These are phyloP conservation scores for Labrus mixtus DNA, from an alignment of 2,113 vertebrate species.

Conservation along the genomic window DNA sequence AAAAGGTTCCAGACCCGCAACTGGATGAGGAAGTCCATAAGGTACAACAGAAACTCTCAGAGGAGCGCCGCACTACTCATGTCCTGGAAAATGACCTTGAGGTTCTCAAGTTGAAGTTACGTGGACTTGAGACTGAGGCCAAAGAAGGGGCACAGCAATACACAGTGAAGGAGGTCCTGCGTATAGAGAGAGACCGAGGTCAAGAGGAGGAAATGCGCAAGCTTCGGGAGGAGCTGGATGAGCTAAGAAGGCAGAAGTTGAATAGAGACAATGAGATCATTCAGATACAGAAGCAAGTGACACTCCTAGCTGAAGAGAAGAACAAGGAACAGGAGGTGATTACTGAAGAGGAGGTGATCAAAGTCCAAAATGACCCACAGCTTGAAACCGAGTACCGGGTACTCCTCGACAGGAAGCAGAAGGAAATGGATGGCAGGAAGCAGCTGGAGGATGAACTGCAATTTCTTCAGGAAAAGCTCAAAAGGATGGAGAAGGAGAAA, in stretches of 20 bases:
- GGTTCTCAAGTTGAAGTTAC: constrained; percentile 84
- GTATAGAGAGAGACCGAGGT: constrained; percentile 92
- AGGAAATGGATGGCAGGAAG: constrained; percentile 82
- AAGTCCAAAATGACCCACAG: constrained; percentile 93
- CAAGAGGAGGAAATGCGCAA: constrained; percentile 91
- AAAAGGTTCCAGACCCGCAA: constrained; percentile 92
- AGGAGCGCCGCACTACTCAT: constrained; percentile 90
- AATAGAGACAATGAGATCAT: constrained; percentile 88
- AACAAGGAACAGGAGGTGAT: constrained; percentile 90
- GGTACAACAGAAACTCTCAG: constrained; percentile 88
- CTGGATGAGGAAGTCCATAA: constrained; percentile 91
- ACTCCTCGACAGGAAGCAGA: constrained; percentile 88
- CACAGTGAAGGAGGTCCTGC: constrained; percentile 94
- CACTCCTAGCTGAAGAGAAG: constrained; percentile 88
- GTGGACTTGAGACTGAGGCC: constrained; percentile 86
- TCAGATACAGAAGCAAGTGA: constrained; percentile 88
- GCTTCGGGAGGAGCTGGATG: constrained; percentile 92
- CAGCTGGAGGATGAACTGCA: constrained; percentile 92
- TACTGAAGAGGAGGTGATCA: constrained; percentile 93
- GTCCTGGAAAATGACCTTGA: constrained; percentile 90
- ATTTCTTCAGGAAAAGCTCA: constrained; percentile 92
- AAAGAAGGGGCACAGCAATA: constrained; percentile 93
- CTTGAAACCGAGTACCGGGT: constrained; percentile 89
- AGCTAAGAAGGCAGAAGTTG: constrained; percentile 88
- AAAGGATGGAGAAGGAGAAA: constrained; percentile 92